Conservation (phyloP, 2,113 vertebrate genomes). For the Columba livia region DNA sequence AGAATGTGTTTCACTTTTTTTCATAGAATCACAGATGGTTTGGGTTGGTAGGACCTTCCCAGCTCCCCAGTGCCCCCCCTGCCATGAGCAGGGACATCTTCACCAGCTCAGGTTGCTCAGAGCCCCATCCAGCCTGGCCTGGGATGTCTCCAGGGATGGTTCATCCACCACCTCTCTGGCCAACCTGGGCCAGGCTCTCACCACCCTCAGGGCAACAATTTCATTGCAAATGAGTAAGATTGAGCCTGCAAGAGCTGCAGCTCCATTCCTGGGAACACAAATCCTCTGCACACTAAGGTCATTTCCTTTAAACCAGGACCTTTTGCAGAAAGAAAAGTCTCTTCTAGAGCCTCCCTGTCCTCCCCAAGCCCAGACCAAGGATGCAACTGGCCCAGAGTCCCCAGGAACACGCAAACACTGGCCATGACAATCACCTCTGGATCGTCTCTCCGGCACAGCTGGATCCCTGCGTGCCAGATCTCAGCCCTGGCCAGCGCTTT, state of each 20-base stretch:
- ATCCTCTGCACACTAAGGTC: fast-evolving
- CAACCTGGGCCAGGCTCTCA: no score
- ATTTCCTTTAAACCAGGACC: neutral
- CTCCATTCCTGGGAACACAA: neutral
- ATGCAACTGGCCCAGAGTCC: neutral
- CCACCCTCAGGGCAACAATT: no score
- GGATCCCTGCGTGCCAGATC: slow-evolving; percentile 47
- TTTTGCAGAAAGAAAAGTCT: neutral
- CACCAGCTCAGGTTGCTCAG: no score
- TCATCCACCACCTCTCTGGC: no score
- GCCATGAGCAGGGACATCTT: no score
- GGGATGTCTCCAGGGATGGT: no score
- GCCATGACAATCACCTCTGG: slow-evolving; percentile 41
- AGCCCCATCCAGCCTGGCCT: no score
- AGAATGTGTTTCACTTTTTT: neutral
- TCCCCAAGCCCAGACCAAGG: neutral
- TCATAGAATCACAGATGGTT: no score
- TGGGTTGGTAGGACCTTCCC: no score
- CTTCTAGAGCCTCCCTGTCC: neutral
- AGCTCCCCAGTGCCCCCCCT: no score
- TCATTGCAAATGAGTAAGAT: neutral
- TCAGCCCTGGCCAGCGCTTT: slow-evolving; percentile 20
- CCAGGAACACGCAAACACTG: neutral
- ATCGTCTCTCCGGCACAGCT: slow-evolving; percentile 53
- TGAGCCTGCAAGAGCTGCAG: neutral